A percentile compares a stretch with the other conserved stretches of the same genome.
phyloP scores from a whole-genome alignment of 2,888 invertebrate species.

The Callimorpha dominula region DNA sequence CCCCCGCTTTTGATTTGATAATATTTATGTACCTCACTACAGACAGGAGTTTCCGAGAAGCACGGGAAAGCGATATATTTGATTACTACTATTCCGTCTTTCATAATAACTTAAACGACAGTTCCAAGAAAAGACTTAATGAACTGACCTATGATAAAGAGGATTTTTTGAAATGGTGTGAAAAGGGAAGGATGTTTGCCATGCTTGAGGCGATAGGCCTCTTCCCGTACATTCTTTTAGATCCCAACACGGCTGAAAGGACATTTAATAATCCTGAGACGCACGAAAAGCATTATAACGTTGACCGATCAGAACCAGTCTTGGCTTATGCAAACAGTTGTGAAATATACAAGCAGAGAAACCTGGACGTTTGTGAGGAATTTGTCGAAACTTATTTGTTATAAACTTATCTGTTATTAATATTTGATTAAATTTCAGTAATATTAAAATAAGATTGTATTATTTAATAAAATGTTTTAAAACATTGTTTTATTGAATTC shows the following conservation, averaged over 20 bases:
- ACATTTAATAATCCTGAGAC: slow-evolving; percentile 61
- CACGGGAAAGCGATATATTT: slow-evolving; percentile 59
- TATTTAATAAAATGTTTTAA: not conserved
- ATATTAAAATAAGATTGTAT: not conserved
- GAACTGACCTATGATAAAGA: slow-evolving; percentile 56
- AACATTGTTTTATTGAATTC: not conserved
- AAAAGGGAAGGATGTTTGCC: slow-evolving; percentile 58
- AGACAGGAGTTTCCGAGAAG: slow-evolving; percentile 60
- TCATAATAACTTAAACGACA: slow-evolving; percentile 51
- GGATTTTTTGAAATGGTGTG: slow-evolving; percentile 56
- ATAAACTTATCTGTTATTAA: not conserved
- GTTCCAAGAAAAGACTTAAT: slow-evolving; percentile 55
- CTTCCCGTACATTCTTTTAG: slow-evolving; percentile 58
- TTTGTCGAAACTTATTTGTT: slow-evolving; percentile 63
- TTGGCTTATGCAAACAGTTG: slow-evolving; percentile 50
- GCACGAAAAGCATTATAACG: slow-evolving; percentile 43
- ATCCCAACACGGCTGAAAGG: slow-evolving; percentile 52
- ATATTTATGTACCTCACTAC: slow-evolving; percentile 68
- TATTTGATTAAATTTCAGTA: not conserved
- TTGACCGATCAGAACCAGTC: slow-evolving; percentile 59
- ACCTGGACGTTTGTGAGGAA: slow-evolving; percentile 65
- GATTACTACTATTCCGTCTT: slow-evolving; percentile 66
- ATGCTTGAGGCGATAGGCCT: slow-evolving; percentile 50
- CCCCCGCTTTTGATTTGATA: slow-evolving; percentile 75
- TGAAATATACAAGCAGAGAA: slow-evolving; percentile 52